Conservation (phyloP, 2,113 vertebrate species). For the Pelecanoides urinatrix region DNA sequence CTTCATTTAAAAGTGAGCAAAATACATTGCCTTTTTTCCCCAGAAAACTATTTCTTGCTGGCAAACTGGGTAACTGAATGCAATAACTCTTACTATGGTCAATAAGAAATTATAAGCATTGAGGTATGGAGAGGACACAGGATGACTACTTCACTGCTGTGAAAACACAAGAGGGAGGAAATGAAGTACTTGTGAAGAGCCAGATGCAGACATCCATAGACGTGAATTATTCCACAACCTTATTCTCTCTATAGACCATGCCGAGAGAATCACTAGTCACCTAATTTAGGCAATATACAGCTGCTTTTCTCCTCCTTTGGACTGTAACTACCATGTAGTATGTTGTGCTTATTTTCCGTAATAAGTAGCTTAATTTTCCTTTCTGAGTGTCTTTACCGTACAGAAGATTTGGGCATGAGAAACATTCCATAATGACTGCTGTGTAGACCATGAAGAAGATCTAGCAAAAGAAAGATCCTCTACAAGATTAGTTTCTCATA, state of each 20-base stretch:
- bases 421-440: background rate
- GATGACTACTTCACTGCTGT: background rate
- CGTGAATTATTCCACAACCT: background rate
- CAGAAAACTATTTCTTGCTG: background rate
- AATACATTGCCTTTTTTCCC: background rate
- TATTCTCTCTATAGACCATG: background rate
- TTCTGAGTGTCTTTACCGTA: background rate
- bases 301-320: background rate
- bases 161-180: background rate
- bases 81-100: background rate
- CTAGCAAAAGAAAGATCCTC: background rate
- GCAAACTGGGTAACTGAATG: background rate
- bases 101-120: background rate
- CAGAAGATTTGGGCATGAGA: background rate
- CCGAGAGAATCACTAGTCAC: background rate
- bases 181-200: background rate
- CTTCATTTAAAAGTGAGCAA: background rate
- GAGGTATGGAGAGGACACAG: background rate
- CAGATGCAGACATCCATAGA: background rate
- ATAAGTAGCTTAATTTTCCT: background rate
- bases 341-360: background rate
- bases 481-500: background rate
- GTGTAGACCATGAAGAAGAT: background rate
- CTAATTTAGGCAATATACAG: background rate
- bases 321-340: background rate